Evolutionary conservation across 2,888 invertebrate genomes (phyloP).

Genomic region (Polia nebulosa): DNA sequence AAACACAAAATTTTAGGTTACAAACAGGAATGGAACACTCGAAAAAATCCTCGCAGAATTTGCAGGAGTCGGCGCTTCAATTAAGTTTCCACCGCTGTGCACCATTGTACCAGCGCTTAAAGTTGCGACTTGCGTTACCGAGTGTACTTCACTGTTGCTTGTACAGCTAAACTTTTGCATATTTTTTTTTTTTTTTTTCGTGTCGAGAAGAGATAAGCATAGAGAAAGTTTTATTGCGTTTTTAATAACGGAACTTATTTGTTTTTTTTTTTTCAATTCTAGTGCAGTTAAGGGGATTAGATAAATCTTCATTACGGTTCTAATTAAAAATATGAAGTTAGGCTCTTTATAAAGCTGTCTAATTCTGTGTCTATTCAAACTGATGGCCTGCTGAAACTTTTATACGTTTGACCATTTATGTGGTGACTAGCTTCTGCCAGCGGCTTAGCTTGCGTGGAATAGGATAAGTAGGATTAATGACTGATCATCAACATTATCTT

Average conservation of each 20-base stretch:
- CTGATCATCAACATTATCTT: too few relatives aligned
- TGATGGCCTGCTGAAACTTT: neutral
- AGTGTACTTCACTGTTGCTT: slow-evolving; percentile 64
- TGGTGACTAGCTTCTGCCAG: too few relatives aligned
- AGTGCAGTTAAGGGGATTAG: too few relatives aligned
- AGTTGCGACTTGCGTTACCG: slow-evolving; percentile 64
- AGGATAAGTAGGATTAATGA: too few relatives aligned
- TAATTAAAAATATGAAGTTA: slow-evolving; percentile 18
- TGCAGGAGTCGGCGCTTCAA: slow-evolving; percentile 62
- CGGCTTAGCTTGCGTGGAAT: too few relatives aligned
- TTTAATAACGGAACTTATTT: slow-evolving; percentile 37
- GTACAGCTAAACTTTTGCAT: slow-evolving; percentile 54
- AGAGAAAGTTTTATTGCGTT: slow-evolving; percentile 51
- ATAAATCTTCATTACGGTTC: too few relatives aligned
- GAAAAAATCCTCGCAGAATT: slow-evolving; percentile 58
- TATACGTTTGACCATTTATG: too few relatives aligned
- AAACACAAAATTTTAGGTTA: slow-evolving; percentile 19
- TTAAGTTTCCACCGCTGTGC: slow-evolving; percentile 67
- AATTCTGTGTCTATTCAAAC: neutral
- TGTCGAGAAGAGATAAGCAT: slow-evolving; percentile 49
- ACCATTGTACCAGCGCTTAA: slow-evolving; percentile 67
- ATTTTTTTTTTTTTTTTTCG: slow-evolving; percentile 45
- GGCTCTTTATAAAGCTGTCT: neutral
- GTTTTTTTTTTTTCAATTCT: slow-evolving; percentile 15
- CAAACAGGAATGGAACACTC: slow-evolving; percentile 42